Conservation (phyloP, 2,888 invertebrate genomes). For the Herminia tarsipennalis region DNA sequence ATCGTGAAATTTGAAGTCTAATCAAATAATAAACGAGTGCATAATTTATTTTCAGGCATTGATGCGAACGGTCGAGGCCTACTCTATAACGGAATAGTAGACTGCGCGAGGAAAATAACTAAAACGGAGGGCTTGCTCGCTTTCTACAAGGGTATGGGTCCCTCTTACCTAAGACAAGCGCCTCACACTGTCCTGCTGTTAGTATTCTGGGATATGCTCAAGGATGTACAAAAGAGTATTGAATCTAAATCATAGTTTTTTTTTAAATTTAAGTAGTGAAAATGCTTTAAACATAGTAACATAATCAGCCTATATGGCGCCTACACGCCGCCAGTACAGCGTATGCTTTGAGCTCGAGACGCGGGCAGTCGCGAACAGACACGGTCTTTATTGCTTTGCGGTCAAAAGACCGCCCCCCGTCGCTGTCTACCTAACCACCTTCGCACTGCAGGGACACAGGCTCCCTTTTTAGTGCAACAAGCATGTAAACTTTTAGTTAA, state of each 20-base stretch:
- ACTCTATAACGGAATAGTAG: constrained; percentile 89
- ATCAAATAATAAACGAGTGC: too few species aligned
- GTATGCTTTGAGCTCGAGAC: too few species aligned
- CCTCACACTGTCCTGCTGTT: constrained; percentile 96
- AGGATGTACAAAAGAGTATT: constrained; percentile 70
- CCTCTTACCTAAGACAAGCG: constrained; percentile 95
- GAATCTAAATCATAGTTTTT: constrained; percentile 34
- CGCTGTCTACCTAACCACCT: too few species aligned
- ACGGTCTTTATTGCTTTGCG: too few species aligned
- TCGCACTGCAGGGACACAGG: too few species aligned
- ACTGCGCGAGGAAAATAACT: constrained; percentile 92
- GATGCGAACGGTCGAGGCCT: constrained; percentile 88
- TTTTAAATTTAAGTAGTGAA: constrained; percentile 4
- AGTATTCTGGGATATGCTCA: constrained; percentile 94
- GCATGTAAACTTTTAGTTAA: too few species aligned
- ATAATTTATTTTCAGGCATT: constrained; percentile 81
- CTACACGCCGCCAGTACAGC: too few species aligned
- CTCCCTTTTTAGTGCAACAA: too few species aligned
- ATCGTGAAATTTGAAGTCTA: too few species aligned
- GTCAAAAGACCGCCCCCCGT: too few species aligned
- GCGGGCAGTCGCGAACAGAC: too few species aligned
- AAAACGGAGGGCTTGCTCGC: constrained; percentile 92
- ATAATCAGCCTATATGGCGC: too few species aligned
- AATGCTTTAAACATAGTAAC: background rate
- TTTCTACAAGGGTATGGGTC: constrained; percentile 96